Percentiles rank a stretch among this genome's conserved stretches.
Evolutionary conservation across 1,140 invertebrate genomes (phyloP).

Genomic region (Panagrolaimus sp.): DNA sequence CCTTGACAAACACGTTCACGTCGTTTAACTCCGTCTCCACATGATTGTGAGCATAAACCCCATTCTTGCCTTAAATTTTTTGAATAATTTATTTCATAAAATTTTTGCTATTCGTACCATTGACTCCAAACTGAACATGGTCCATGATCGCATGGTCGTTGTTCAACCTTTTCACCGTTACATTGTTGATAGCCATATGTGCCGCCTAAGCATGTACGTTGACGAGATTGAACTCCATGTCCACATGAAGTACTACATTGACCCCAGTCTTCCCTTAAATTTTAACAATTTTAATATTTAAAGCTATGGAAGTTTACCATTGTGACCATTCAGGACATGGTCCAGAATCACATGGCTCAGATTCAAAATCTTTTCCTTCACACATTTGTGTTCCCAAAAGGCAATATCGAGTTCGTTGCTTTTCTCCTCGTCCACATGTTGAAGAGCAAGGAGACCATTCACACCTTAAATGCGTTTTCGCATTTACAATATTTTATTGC

Average conservation of each 20-base stretch:
- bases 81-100: slow-evolving; percentile 20
- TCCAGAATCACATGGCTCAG: slow-evolving; percentile 30
- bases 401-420: slow-evolving; percentile 33
- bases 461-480: no score
- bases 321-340: slow-evolving; percentile 34
- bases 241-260: slow-evolving; percentile 11
- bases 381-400: slow-evolving; percentile 33
- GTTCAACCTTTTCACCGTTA: neutral
- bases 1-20: slow-evolving; percentile 32
- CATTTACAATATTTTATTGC: neutral
- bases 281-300: no score
- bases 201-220: neutral
- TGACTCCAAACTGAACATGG: neutral
- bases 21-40: slow-evolving; percentile 26
- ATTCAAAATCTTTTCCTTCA: slow-evolving; percentile 35
- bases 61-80: slow-evolving; percentile 34
- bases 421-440: slow-evolving; percentile 34
- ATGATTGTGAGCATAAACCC: slow-evolving; percentile 31
- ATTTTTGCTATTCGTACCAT: neutral
- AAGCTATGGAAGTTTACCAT: no score
- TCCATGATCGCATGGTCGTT: neutral
- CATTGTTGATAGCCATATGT: neutral
- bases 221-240: slow-evolving; percentile 59
- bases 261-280: slow-evolving; percentile 60
- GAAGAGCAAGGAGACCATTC: slow-evolving; percentile 36